Evolutionary conservation across 1,140 invertebrate species (phyloP), one percentile per base, ranked within the genome.

Genomic region (Alviniconcha marisindica): DNA sequence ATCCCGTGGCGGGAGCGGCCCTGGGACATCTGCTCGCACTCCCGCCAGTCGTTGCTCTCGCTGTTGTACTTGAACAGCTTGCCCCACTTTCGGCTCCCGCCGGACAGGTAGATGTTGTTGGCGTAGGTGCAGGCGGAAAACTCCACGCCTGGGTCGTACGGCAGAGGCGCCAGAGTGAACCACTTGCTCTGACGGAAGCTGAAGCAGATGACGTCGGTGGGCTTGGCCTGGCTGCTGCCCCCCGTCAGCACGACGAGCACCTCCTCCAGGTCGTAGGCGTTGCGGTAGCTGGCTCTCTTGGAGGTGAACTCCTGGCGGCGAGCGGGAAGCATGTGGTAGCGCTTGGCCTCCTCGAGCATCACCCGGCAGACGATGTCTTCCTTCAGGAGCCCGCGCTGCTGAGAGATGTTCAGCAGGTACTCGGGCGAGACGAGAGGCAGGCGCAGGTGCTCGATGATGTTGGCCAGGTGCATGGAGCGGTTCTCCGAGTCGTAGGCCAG

Each of bases 321-420:
- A 4, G 90, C 87, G 1, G 87, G 89, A 31, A 91, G 77, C 90
- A 91, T 90, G 56, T 91, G 90, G 69, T 91, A 90, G 51, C 88
- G 84, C 28, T 90, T 91, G 40, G 90, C 90, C 60, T 91, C 90
- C 77, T 88, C 88, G 4, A 91, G 86, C 38, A 91, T 90, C 60
- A 88, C 88, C 31, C 90, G 56, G 54, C 89, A 91, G 28, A 83
- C 79, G 38, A 83, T 83, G 44, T 86, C 82, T 21, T 81, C 82
- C 56, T 83, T 81, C 28, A 83, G 82, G 18, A 86, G 63, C 21
- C 78, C 69, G 24, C 82, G 48, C 36, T 74, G 71, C 71, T 82
- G 80, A 28, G 44, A 54, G 74, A 83, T 83, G 83, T 73, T 84
- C 15, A 90, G 83, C 2, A 90, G 84, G 77, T 89, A 90, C 74